Evolutionary conservation across 2,888 invertebrate genomes (phyloP), one percentile per base, ranked within the genome.

Genomic region (Chesias legatella): DNA sequence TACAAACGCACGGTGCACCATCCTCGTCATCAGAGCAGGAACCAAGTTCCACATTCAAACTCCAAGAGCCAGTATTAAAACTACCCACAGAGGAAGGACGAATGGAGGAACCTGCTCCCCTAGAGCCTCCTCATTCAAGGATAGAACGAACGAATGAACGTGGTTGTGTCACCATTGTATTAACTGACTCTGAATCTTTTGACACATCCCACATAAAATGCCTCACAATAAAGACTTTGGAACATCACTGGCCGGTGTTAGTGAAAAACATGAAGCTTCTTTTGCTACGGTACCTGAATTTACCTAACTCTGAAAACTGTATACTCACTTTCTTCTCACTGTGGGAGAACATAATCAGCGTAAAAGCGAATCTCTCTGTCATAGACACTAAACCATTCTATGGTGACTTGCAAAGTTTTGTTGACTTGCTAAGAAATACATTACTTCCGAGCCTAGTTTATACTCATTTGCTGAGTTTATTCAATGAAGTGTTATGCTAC

Each of bases 281-380:
- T 47, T 80, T 91, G 50, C 74, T 88, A 46, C 81, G 90, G 72
- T 90, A 90, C 80, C 86, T 89, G 69, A 88, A 89, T 69, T 78
- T 90, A 65, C 72, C 79, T 32, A 90, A 90, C 66, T 89, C 92
- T 36, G 93, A 93, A 78, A 92, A 92, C 60, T 93, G 93, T 73
- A 90, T 93, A 59, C 82, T 96, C 37, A 95, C 95, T 32, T 97
- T 96, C 73, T 90, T 97, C 52, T 92, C 94, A 34, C 80, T 97
- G 23, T 96, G 96, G 96, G 95, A 96, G 70, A 94, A 94, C 53
- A 95, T 96, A 9, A 96, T 97, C 67, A 95, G 96, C 37, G 95
- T 96, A 0, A 95, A 95, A 81, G 95, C 96, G 10, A 96, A 96
- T 85, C 90, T 97, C 37, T 95, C 96, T 27, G 94, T 96, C 17